Conservation (phyloP, 2,113 vertebrate genomes). For the Grammomys surdaster region DNA sequence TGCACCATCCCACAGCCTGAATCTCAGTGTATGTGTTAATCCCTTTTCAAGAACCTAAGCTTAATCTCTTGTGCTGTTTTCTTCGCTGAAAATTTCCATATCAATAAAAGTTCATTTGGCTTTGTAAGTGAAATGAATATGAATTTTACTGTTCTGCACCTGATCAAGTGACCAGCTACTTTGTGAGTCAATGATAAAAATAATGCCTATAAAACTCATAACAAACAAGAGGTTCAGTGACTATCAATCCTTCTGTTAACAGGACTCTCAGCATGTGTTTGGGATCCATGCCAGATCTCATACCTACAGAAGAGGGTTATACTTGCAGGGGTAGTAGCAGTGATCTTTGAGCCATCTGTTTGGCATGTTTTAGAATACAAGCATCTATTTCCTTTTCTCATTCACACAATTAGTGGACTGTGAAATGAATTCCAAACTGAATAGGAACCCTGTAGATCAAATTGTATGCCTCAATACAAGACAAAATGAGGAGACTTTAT, state of each 20-base stretch:
- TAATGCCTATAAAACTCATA: conserved; percentile 53
- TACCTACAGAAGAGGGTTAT: conserved; percentile 71
- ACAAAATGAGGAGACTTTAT: conserved; percentile 83
- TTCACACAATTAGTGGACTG: conserved; percentile 88
- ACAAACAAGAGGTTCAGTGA: conserved; percentile 60
- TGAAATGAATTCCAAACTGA: conserved; percentile 90
- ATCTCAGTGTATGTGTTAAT: conserved; percentile 56
- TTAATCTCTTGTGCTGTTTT: conserved; percentile 67
- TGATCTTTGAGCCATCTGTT: conserved; percentile 83
- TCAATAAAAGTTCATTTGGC: conserved; percentile 80
- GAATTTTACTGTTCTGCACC: conserved; percentile 68
- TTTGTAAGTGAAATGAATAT: conserved; percentile 67
- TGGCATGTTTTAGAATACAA: conserved; percentile 84
- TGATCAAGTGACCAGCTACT: conserved; percentile 65
- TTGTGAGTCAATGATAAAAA: conserved; percentile 44
- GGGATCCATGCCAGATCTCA: conserved; percentile 54
- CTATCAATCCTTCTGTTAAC: conserved; percentile 60
- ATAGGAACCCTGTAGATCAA: conserved; percentile 86
- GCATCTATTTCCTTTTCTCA: conserved; percentile 84
- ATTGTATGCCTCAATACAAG: conserved; percentile 82
- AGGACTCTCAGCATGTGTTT: conserved; percentile 63
- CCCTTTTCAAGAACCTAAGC: conserved; percentile 63
- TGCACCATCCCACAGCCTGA: conserved; percentile 28
- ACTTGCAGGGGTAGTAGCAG: conserved; percentile 68
- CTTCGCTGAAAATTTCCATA: conserved; percentile 68